Base-by-base conservation (phyloP, 1,140 invertebrate species). In the Pogonus chalceus region DNA sequence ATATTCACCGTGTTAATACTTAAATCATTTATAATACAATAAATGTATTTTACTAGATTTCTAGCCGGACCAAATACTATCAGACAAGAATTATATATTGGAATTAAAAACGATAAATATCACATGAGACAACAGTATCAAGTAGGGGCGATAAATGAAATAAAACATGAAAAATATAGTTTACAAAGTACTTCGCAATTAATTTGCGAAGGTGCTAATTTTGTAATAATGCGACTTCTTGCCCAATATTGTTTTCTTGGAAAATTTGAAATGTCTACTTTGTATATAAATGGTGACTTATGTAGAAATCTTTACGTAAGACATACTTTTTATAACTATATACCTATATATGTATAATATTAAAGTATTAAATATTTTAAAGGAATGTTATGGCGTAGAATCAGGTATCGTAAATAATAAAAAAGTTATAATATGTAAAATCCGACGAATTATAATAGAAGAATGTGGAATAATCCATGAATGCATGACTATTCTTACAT, bases 291-390 rank as follows among this genome's bases (percentile, higher is more conserved):
- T 58, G 80, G 80, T 16, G 70, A 67, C 26, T 63, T 80, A 49
- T 75, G 75, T 51, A 65, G 73, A 51, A 80, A 76, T 65, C 67
- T 77, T 62, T 82, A 81, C 67, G 79, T 81, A 73, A 74, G 74
- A 31, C 26, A 31, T 31, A 58, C 58, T 63, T 46, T 23, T 50
- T 26, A 39, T 31, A 50, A 31, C 50, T 35, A 39, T 21, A 3
- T 23, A 14, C 0, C 37, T 18, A 58, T 49, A 22, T 46, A 23
- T n/a, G n/a, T n/a, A n/a, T n/a, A n/a, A n/a, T n/a, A n/a, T n/a
- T n/a, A n/a, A n/a, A n/a, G n/a, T n/a, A n/a, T n/a, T n/a, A n/a
- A n/a, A n/a, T n/a, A n/a, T n/a, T n/a, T n/a, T 16, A 35, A 43
- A 67, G 64, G 57, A 64, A 52, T 68, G 65, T 49, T 57, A 48